Conservation (phyloP, 2,888 invertebrate genomes). For the Epistrophe grossulariae region DNA sequence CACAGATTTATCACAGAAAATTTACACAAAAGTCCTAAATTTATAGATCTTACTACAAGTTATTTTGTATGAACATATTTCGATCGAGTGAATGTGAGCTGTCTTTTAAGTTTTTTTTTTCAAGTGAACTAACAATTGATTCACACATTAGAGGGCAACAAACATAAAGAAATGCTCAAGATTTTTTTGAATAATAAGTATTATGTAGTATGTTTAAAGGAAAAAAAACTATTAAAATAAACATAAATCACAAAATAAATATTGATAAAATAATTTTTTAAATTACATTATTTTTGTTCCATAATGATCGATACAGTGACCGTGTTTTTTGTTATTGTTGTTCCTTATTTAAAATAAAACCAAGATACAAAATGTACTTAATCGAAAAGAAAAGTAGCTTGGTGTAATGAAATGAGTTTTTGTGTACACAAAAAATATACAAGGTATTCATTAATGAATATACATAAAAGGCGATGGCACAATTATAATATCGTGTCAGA, state of each 20-base stretch:
- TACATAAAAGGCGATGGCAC: constrained; percentile 44
- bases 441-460: constrained; percentile 47
- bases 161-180: constrained; percentile 22
- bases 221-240: constrained; percentile 60
- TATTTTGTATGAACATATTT: constrained; percentile 5
- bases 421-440: constrained; percentile 67
- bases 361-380: constrained; percentile 40
- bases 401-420: constrained; percentile 57
- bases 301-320: constrained; percentile 54
- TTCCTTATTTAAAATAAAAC: constrained; percentile 44
- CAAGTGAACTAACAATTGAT: constrained; percentile 36
- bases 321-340: constrained; percentile 20
- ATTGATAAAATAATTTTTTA: constrained; percentile 59
- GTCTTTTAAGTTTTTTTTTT: constrained; percentile 11
- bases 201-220: constrained; percentile 38
- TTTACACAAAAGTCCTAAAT: constrained; percentile 43
- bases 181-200: constrained; percentile 52
- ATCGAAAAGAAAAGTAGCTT: constrained; percentile 36
- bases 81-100: constrained; percentile 10
- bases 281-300: constrained; percentile 64
- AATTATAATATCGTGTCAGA: constrained; percentile 32
- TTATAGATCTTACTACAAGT: constrained; percentile 14
- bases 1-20: constrained; percentile 67
- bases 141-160: constrained; percentile 16
- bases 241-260: constrained; percentile 73